A percentile compares a stretch with the other conserved stretches of the same genome.
These are phyloP conservation scores for Anarhynchus alexandrinus DNA, from an alignment of 2,113 vertebrate genomes.

Conservation along the genomic window DNA sequence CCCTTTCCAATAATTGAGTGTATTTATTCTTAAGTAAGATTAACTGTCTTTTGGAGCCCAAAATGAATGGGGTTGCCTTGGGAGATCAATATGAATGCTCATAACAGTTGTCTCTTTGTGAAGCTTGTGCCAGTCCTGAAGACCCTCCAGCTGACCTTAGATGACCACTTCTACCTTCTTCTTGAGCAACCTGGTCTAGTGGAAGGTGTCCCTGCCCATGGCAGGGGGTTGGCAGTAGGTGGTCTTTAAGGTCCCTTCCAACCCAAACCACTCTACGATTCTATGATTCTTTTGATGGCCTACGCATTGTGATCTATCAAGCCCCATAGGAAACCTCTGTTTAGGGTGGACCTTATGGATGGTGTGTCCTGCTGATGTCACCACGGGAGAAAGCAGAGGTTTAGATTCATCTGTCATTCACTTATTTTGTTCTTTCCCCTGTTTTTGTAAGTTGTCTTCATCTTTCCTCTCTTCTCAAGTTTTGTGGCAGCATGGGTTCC, in stretches of 20 bases:
- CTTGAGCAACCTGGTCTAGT: background rate
- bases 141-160: background rate
- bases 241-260: background rate
- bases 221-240: too few species aligned
- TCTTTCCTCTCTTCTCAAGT: background rate
- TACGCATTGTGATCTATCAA: background rate
- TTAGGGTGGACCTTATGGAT: background rate
- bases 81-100: background rate
- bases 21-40: constrained; percentile 71
- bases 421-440: background rate
- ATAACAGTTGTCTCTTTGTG: background rate
- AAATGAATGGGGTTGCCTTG: background rate
- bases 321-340: background rate
- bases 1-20: constrained; percentile 58
- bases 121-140: background rate
- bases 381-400: background rate
- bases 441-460: background rate
- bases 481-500: background rate
- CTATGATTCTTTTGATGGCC: background rate
- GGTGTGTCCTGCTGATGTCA: background rate
- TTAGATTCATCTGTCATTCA: background rate
- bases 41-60: constrained; percentile 26
- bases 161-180: background rate
- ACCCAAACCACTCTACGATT: background rate
- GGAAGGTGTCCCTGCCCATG: background rate